Conservation (phyloP, 1,140 invertebrate species). For the Yoshiicerus persimilis region DNA sequence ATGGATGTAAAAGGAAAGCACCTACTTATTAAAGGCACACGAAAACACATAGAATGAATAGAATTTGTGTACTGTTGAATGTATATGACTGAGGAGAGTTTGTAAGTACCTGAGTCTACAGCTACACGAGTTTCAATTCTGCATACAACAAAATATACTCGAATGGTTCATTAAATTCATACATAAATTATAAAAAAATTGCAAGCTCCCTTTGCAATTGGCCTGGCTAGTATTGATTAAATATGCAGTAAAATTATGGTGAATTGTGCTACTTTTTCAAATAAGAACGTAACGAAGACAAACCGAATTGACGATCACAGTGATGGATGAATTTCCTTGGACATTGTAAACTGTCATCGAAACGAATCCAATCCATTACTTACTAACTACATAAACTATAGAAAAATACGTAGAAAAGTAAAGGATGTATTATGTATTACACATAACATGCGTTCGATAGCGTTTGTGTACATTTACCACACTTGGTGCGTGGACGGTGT, state of each 20-base stretch:
- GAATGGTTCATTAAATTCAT: background rate
- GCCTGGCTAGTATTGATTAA: background rate
- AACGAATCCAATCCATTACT: background rate
- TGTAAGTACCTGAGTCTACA: background rate
- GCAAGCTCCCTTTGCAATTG: background rate
- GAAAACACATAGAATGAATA: background rate
- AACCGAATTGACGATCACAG: background rate
- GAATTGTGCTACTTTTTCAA: conserved; percentile 1
- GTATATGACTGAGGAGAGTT: background rate
- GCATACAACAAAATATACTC: background rate
- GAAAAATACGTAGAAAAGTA: background rate
- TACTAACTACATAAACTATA: background rate
- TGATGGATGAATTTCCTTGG: conserved; percentile 1
- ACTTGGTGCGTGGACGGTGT: background rate
- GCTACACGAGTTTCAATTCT: background rate
- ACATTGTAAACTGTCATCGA: background rate
- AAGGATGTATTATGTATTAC: background rate
- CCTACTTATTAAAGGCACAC: background rate
- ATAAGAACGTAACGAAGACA: background rate
- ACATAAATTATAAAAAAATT: conserved; percentile 24
- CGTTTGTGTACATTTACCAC: background rate
- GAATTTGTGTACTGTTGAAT: background rate
- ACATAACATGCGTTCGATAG: background rate
- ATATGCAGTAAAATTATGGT: conserved; percentile 4
- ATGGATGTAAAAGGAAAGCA: background rate